Evolutionary conservation across 2,888 invertebrate species (phyloP), one percentile per base, ranked within the genome.

Genomic region (Notodonta dromedarius): DNA sequence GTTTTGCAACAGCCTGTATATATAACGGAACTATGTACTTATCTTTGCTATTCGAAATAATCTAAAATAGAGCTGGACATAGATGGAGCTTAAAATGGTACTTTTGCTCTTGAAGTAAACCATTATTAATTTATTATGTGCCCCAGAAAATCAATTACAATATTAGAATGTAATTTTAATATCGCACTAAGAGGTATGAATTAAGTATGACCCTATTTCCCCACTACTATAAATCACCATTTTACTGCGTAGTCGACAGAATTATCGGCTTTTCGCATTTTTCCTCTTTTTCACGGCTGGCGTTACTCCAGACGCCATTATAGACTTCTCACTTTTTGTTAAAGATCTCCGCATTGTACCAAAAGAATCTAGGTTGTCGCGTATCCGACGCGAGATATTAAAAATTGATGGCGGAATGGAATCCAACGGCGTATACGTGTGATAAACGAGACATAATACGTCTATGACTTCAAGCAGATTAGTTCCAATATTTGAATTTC

Each of bases 221-320:
- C 52, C 11, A 51, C 16, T 2, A 52, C 52, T 24, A 52, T 52
- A 52, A 52, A 44, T 52, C 24, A 52, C 52, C 39, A 16, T 32
- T n/a, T 7, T 14, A 42, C 39, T 35, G 55, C 55, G n/a, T 16
- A 56, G 9, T 32, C 52, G 52, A 52, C 52, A 35, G 52, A 52
- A 52, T 52, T 52, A 52, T 32, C 52, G 52, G 52, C 32, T 32
- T 35, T 51, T 52, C 52, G 32, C 48, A 57, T 54, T 57, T 57
- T 12, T 40, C 35, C 40, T 32, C 32, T 50, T 50, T 50, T 54
- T 57, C 50, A 55, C 57, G 42, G 24, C 58, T 58, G 58, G 58
- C 61, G 55, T 55, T 44, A 14, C 40, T 61, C 61, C 57, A 58
- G 55, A 61, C 46, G 58, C 61, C 58, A 61, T 61, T 61, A 58